Conservation (phyloP, 2,113 vertebrate genomes). For the Tetrao urogallus region DNA sequence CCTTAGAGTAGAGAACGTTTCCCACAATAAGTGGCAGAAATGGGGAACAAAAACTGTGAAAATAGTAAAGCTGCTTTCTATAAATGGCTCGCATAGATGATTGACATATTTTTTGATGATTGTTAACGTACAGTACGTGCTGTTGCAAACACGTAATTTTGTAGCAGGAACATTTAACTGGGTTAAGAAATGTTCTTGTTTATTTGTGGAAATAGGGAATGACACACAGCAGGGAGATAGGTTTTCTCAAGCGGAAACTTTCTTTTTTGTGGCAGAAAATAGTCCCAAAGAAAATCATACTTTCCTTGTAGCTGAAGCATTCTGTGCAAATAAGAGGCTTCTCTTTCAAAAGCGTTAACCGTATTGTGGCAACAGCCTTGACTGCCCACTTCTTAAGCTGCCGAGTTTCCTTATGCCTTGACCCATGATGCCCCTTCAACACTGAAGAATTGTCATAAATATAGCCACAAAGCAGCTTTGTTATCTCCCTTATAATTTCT, state of each 20-base stretch:
- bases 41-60: neutral
- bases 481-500: neutral
- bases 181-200: slow-evolving; percentile 21
- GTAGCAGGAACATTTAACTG: neutral
- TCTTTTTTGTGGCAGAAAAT: neutral
- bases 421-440: neutral
- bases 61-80: neutral
- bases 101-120: neutral
- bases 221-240: neutral
- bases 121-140: neutral
- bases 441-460: neutral
- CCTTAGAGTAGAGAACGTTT: neutral
- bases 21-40: neutral
- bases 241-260: slow-evolving; percentile 3
- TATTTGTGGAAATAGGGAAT: slow-evolving; percentile 19
- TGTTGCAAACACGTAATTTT: neutral
- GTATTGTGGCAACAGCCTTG: neutral
- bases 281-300: neutral
- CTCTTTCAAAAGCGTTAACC: neutral
- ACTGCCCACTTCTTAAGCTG: neutral
- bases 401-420: neutral
- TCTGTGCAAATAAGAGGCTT: neutral
- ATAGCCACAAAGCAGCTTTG: neutral
- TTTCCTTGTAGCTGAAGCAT: neutral
- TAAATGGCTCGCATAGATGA: neutral